phyloP scores from a whole-genome alignment of 2,113 vertebrate genomes.

The Taxidea taxus region DNA sequence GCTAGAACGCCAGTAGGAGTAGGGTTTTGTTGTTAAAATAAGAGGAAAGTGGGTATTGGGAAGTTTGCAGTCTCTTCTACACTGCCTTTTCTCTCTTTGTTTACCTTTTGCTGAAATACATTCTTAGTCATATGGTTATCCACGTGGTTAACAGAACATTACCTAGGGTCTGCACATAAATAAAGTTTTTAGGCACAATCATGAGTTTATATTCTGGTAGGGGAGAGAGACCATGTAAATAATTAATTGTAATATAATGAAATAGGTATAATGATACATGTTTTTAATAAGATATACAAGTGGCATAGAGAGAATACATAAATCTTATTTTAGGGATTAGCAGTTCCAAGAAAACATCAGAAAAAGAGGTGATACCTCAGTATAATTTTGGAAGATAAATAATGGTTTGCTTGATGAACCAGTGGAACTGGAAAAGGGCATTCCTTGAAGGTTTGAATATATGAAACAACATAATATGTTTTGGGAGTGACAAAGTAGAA shows the following conservation, averaged over 20 bases:
- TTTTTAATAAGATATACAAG: neutral
- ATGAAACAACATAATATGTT: neutral
- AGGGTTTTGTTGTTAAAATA: neutral
- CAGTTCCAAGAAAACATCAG: neutral
- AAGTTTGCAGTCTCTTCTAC: neutral
- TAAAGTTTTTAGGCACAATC: neutral
- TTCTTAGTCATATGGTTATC: neutral
- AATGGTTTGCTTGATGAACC: conserved; percentile 1
- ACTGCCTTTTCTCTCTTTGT: neutral
- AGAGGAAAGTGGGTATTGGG: neutral
- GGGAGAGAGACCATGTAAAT: neutral
- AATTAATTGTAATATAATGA: neutral
- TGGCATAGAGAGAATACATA: neutral
- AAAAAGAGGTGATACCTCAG: neutral
- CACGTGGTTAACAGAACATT: neutral
- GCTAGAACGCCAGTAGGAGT: neutral
- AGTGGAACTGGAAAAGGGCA: neutral
- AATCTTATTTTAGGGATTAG: neutral
- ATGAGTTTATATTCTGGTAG: neutral
- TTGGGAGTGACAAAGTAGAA: neutral
- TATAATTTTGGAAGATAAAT: neutral
- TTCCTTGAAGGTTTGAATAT: neutral
- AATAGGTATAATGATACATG: neutral
- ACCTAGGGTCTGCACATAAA: neutral
- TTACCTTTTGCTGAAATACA: neutral